Evolutionary conservation across 2,888 invertebrate species (phyloP).

Genomic region (Catonia carolina): DNA sequence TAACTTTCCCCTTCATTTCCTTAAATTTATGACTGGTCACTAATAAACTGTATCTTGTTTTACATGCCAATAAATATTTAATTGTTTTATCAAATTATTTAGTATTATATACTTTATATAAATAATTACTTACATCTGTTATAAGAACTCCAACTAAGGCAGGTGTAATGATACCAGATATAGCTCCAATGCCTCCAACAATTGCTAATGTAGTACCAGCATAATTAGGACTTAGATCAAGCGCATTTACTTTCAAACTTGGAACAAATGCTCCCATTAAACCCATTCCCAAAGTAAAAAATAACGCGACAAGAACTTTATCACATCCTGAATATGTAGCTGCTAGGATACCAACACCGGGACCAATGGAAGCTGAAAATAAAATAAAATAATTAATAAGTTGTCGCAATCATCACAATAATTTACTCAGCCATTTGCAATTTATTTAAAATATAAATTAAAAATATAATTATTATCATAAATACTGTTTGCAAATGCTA

Average conservation of each 20-base stretch:
- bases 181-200: slow-evolving; percentile 55
- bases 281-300: slow-evolving; percentile 62
- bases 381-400: background rate
- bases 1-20: too few species aligned
- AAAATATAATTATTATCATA: background rate
- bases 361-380: slow-evolving; percentile 35
- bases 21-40: too few species aligned
- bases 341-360: slow-evolving; percentile 35
- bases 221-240: slow-evolving; percentile 60
- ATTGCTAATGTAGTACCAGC: slow-evolving; percentile 59
- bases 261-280: slow-evolving; percentile 64
- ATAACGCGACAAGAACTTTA: slow-evolving; percentile 50
- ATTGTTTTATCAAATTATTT: too few species aligned
- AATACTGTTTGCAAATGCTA: background rate
- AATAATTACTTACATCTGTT: slow-evolving; percentile 44
- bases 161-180: slow-evolving; percentile 56
- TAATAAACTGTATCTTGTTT: too few species aligned
- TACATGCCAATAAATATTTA: too few species aligned
- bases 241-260: slow-evolving; percentile 61
- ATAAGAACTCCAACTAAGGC: slow-evolving; percentile 54
- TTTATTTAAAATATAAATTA: background rate
- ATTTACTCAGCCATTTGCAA: too few species aligned
- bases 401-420: too few species aligned
- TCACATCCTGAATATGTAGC: slow-evolving; percentile 49
- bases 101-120: too few species aligned